These are phyloP conservation scores for Caerostris extrusa DNA, from an alignment of 1,140 invertebrate species.

Conservation along the genomic window DNA sequence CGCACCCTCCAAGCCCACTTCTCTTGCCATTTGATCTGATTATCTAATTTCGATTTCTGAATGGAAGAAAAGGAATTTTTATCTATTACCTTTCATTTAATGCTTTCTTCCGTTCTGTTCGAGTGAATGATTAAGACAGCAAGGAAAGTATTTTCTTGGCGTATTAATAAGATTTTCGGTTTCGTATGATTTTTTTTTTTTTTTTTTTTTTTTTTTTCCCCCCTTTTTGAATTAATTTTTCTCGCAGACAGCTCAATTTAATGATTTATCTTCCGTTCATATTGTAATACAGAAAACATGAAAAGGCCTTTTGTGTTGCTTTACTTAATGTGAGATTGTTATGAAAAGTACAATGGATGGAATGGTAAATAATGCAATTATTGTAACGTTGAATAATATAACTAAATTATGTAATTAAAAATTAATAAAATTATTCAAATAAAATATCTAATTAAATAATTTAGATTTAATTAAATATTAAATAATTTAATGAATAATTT, in stretches of 20 bases:
- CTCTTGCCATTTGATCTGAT: constrained; percentile 64
- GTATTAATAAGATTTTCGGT: background rate
- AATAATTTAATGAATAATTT: too few relatives aligned
- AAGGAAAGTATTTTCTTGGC: background rate
- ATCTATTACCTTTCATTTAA: constrained; percentile 31
- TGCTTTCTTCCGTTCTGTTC: background rate
- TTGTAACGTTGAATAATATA: too few relatives aligned
- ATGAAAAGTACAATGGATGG: too few relatives aligned
- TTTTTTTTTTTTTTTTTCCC: background rate
- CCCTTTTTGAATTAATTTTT: background rate
- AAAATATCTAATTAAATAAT: too few relatives aligned
- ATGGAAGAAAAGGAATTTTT: constrained; percentile 22
- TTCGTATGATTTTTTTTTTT: background rate
- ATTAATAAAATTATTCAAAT: too few relatives aligned
- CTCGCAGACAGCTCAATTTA: background rate
- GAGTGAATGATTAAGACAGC: background rate
- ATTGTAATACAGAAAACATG: too few relatives aligned
- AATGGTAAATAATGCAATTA: too few relatives aligned
- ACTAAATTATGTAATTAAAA: too few relatives aligned
- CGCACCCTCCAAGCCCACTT: background rate
- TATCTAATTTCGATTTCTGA: constrained; percentile 55
- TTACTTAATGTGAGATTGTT: too few relatives aligned
- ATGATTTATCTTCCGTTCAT: background rate
- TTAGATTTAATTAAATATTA: too few relatives aligned
- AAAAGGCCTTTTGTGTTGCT: too few relatives aligned